Percentiles rank a stretch among this genome's conserved stretches.
These are phyloP conservation scores for Trachurus trachurus DNA, from an alignment of 2,797 vertebrate species.

Conservation along the genomic window DNA sequence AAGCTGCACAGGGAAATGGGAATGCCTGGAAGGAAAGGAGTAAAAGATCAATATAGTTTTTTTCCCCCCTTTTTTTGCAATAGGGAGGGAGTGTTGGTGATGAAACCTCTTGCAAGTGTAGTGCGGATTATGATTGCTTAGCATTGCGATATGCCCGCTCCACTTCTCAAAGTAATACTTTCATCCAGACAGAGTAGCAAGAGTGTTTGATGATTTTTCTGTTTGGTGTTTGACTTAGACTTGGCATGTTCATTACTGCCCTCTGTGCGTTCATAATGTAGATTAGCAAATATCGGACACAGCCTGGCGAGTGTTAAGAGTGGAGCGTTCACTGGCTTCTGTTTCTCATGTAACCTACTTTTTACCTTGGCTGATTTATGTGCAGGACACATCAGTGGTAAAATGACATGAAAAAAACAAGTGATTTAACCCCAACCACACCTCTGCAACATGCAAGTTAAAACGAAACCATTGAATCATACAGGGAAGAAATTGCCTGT, in stretches of 20 bases:
- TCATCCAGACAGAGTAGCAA: slow-evolving; percentile 73
- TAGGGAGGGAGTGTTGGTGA: slow-evolving; percentile 84
- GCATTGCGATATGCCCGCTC: slow-evolving; percentile 81
- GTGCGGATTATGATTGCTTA: slow-evolving; percentile 83
- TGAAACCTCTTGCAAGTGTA: slow-evolving; percentile 88
- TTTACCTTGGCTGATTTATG: slow-evolving; percentile 57
- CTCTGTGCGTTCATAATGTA: slow-evolving; percentile 70
- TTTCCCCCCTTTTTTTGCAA: slow-evolving; percentile 55
- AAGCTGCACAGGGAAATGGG: slow-evolving; percentile 83
- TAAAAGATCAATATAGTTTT: slow-evolving; percentile 83
- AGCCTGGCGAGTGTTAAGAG: slow-evolving; percentile 43
- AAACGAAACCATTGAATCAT: slow-evolving; percentile 29
- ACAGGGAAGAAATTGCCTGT: slow-evolving; percentile 5
- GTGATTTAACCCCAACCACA: slow-evolving; percentile 17
- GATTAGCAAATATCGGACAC: slow-evolving; percentile 59
- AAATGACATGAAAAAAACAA: slow-evolving; percentile 48
- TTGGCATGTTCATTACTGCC: slow-evolving; percentile 71
- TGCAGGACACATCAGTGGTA: slow-evolving; percentile 43
- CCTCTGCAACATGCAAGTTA: slow-evolving; percentile 16
- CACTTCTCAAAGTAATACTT: slow-evolving; percentile 81
- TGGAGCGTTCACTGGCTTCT: slow-evolving; percentile 30
- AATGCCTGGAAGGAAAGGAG: slow-evolving; percentile 78
- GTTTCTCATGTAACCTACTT: slow-evolving; percentile 69
- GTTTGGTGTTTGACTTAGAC: slow-evolving; percentile 69
- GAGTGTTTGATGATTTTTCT: slow-evolving; percentile 78